Conservation (phyloP, 2,113 vertebrate genomes). For the Forbesichthys agassizii region DNA sequence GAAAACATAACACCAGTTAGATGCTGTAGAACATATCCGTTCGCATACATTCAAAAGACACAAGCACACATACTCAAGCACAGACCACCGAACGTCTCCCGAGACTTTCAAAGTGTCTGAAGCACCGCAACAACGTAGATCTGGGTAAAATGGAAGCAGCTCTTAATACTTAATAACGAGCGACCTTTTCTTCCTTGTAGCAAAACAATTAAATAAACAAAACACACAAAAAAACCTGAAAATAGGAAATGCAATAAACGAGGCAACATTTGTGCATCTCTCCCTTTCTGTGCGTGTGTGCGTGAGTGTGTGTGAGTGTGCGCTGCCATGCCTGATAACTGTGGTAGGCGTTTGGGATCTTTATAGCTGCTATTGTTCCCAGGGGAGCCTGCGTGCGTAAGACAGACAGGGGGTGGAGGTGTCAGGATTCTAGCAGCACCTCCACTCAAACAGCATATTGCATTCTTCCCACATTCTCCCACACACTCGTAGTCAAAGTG, state of each 20-base stretch:
- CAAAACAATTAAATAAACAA: neutral
- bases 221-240: slow-evolving; percentile 50
- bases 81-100: too few relatives aligned
- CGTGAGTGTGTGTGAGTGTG: slow-evolving; percentile 51
- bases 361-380: slow-evolving; percentile 65
- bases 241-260: slow-evolving; percentile 45
- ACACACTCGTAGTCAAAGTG: neutral
- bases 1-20: too few relatives aligned
- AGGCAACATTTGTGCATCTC: slow-evolving; percentile 30
- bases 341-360: slow-evolving; percentile 64
- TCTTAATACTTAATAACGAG: slow-evolving; percentile 42
- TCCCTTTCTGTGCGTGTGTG: slow-evolving; percentile 24
- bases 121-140: neutral
- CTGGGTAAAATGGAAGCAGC: slow-evolving; percentile 45
- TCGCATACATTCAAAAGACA: too few relatives aligned
- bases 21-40: too few relatives aligned
- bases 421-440: slow-evolving; percentile 43
- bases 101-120: too few relatives aligned
- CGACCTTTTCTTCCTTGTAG: slow-evolving; percentile 21
- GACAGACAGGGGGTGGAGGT: slow-evolving; percentile 54
- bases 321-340: slow-evolving; percentile 58
- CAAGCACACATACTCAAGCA: too few relatives aligned
- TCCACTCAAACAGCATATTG: slow-evolving; percentile 13
- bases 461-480: slow-evolving; percentile 7
- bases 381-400: slow-evolving; percentile 54